These are phyloP conservation scores for Saccopteryx bilineata DNA, from an alignment of 2,113 vertebrate species.

Conservation along the genomic window DNA sequence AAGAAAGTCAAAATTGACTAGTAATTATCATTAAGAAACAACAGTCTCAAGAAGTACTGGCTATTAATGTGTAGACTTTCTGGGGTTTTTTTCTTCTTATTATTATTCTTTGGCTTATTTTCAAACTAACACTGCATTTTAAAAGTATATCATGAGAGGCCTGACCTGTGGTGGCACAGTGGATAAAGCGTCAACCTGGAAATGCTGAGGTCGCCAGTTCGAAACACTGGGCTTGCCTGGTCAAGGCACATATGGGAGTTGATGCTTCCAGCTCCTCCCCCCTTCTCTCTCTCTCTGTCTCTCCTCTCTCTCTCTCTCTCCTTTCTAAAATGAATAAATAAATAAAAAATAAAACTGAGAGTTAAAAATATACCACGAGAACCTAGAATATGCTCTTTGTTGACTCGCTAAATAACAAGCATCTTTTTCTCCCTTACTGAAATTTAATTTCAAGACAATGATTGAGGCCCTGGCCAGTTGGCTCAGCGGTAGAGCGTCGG, in stretches of 20 bases:
- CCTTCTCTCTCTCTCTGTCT: no score
- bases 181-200: no score
- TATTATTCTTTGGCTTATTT: not conserved
- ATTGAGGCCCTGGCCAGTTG: not conserved
- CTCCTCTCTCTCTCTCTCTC: no score
- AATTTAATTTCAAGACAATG: conserved; percentile 21
- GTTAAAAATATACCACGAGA: conserved; percentile 21
- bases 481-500: no score
- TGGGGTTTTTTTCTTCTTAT: not conserved
- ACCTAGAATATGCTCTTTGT: conserved; percentile 37
- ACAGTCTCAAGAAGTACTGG: not conserved
- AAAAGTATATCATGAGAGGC: not conserved
- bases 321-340: no score
- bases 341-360: no score
- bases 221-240: no score
- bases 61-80: conserved; percentile 57
- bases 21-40: conserved; percentile 8
- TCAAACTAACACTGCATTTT: conserved; percentile 51
- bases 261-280: no score
- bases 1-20: conserved; percentile 5
- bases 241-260: no score
- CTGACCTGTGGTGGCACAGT: no score
- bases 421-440: conserved; percentile 6
- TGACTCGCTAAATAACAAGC: conserved; percentile 56
- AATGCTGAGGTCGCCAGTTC: no score